Percentiles rank a stretch among this genome's conserved stretches.
Evolutionary conservation across 2,113 vertebrate species (phyloP).

Genomic region (Camarhynchus parvulus): DNA sequence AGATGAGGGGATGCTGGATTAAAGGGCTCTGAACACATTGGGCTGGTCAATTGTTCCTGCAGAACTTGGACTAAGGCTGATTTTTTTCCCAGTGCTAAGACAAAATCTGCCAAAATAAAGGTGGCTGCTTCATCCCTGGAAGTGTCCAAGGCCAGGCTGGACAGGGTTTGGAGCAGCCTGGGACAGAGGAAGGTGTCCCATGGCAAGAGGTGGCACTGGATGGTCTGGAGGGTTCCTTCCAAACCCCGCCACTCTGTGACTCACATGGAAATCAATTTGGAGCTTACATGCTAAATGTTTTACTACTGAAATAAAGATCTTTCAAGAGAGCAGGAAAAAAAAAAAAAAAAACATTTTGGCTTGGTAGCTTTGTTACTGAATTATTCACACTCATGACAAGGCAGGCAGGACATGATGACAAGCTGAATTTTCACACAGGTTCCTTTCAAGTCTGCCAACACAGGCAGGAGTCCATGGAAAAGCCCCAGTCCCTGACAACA

Average conservation of each 20-base stretch:
- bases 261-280: neutral
- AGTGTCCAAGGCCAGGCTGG: neutral
- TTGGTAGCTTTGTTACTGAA: neutral
- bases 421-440: neutral
- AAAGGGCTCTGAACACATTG: neutral
- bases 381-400: neutral
- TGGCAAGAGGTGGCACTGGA: neutral
- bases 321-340: neutral
- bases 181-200: too few species aligned
- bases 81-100: neutral
- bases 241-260: neutral
- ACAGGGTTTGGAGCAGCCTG: neutral
- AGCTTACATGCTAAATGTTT: neutral
- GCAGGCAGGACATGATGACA: neutral
- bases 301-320: neutral
- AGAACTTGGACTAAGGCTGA: neutral
- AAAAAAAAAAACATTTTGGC: neutral
- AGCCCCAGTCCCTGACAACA: constrained; percentile 4
- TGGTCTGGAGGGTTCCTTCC: accelerated
- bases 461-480: neutral
- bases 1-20: neutral
- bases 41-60: neutral
- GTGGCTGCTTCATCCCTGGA: neutral
- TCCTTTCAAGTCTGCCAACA: neutral
- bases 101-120: neutral